Evolutionary conservation across 2,797 vertebrate genomes (phyloP), one percentile per base, ranked within the genome.

Genomic region (Simalia tracyae): DNA sequence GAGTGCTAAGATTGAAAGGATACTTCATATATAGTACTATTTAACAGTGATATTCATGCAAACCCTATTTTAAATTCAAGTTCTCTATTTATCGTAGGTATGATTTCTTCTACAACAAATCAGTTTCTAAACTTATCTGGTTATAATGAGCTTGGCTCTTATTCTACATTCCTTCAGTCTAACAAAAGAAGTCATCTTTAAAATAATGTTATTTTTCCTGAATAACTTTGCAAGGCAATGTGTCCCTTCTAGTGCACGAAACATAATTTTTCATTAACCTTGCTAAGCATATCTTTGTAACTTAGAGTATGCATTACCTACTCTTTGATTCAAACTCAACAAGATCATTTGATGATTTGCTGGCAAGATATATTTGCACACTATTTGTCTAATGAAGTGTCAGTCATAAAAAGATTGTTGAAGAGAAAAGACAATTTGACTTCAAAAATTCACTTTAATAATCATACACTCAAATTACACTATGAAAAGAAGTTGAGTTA

Each of bases 371-470:
- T 56, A 56, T 54, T 66, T 59, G 31, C n/a, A 72, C 64, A n/a
- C 46, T 22, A 12, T 76, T 46, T 61, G 36, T 87, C 31, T 87
- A 61, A 42, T 59, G 56, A 61, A 72, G 64, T n/a, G 72, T 56
- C 17, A 60, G 26, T 87, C 19, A n/a, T 57, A 54, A 87, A 91
- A 31, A n/a, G 10, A 22, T 46, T 36, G 17, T 24, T 15, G 54
- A 36, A 42, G 46, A 14, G 9, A n/a, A 87, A 60, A 46, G 19
- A 68, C 46, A 26, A n/a, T 59, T 76, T 50, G 46, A 28, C 19
- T 76, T 91, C 26, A 76, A 86, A 87, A 76, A 60, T 50, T 61
- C 36, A 50, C 36, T 91, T 91, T 54, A 87, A 57, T 42, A 57
- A 60, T 4, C 24, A 31, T 50, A 26, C 36, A 61, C 31, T 61